Evolutionary conservation across 2,797 vertebrate species (phyloP), one percentile per base, ranked within the genome.

Genomic region (Peromyscus aztecus): DNA sequence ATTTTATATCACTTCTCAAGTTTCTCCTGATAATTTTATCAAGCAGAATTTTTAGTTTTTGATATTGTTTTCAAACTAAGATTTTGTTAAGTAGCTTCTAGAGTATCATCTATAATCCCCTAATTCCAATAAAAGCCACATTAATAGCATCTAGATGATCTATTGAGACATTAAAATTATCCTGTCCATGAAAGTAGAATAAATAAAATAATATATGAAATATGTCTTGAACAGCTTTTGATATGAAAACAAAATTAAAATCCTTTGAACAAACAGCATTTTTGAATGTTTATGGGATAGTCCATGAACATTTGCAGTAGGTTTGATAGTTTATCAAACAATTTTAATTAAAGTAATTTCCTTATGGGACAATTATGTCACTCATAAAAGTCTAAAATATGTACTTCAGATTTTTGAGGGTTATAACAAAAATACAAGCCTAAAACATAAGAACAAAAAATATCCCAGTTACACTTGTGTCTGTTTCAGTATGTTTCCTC

Each of bases 321-420:
- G 95, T 98, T 90, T 4, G 77, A 34, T 97, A 63, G 2, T 94
- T 71, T 89, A 6, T 83, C 91, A 86, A 63, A n/a, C 57, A 65
- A 63, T 67, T 89, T 96, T 98, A 97, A 95, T 97, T 96, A 97
- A 97, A 97, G 65, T 80, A 96, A 94, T 91, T 94, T 71, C 81
- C 92, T 95, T 86, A 17, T 14, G 3, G 4, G 46, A 6, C 34
- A 55, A 59, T 97, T 55, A 61, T 57, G 46, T 91, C 19, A 19
- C 82, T 95, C 87, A 91, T 94, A 75, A 84, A 57, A 95, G 97
- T 90, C 61, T 97, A 21, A 55, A 31, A 73, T 69, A 1, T 71
- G 31, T 69, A 65, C 13, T 75, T 94, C 83, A 84, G 43, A 92
- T 0, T n/a, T 61, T 82, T n/a, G 83, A 94, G 52, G 80, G 23